Percentiles rank a stretch among this genome's conserved stretches.
phyloP scores from a whole-genome alignment of 2,888 invertebrate genomes.

The Sinelater perroti region DNA sequence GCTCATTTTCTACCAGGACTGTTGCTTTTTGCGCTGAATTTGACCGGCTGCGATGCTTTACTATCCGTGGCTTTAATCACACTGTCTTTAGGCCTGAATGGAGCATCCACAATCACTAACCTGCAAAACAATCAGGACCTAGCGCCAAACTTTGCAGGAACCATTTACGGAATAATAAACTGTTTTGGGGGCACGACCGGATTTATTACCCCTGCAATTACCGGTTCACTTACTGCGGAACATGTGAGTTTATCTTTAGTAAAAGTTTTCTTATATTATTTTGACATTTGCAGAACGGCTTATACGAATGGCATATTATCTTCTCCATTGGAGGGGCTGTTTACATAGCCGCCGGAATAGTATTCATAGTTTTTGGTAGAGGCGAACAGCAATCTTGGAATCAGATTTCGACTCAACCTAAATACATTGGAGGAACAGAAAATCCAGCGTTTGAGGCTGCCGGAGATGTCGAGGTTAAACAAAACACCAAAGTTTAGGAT shows the following conservation, averaged over 20 bases:
- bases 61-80: conserved; percentile 72
- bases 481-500: conserved; percentile 32
- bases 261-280: conserved; percentile 44
- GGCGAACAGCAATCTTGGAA: conserved; percentile 79
- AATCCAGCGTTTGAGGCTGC: conserved; percentile 43
- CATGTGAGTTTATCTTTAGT: conserved; percentile 45
- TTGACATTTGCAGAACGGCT: conserved; percentile 70
- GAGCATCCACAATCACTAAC: conserved; percentile 58
- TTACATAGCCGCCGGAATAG: conserved; percentile 73
- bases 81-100: conserved; percentile 70
- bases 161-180: conserved; percentile 77
- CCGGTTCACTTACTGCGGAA: conserved; percentile 65
- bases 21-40: conserved; percentile 64
- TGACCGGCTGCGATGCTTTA: conserved; percentile 69
- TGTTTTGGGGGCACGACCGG: conserved; percentile 76
- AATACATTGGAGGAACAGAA: conserved; percentile 38
- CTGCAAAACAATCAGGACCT: conserved; percentile 70
- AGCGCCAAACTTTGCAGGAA: conserved; percentile 77
- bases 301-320: conserved; percentile 77
- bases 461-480: not conserved
- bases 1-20: conserved; percentile 64
- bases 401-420: conserved; percentile 52
- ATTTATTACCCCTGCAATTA: conserved; percentile 74
- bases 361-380: conserved; percentile 77
- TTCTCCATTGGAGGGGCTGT: conserved; percentile 77